Base-by-base conservation (phyloP, 2,797 vertebrate species). In the Tenualosa ilisha region DNA sequence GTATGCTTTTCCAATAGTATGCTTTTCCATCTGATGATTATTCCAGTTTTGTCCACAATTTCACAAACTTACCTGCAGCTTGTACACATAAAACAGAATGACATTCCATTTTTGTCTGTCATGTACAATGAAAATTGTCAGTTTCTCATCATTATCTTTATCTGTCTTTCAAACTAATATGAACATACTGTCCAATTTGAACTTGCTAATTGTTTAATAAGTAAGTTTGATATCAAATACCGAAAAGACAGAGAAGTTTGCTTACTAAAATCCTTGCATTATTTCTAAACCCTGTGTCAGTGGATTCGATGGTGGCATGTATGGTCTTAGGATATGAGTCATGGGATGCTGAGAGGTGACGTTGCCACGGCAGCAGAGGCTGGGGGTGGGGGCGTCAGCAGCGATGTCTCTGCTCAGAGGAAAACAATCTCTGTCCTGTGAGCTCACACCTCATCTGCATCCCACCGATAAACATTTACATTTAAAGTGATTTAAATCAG, bases 391-490 rank as follows among this genome's bases (percentile, higher is more conserved):
- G 37, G 37, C 0, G 68, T 12, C 31, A 37, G 72, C 11, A 22
- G 15, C 37, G 20, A 40, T 40, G 40, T 46, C 72, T 91, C 91
- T 79, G 40, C 92, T 91, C 90, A 91, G 89, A 89, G 88, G 91
- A 91, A 93, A 93, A 93, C 93, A 89, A 93, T 93, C 92, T 93
- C 91, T 89, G 90, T 91, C 89, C 91, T 90, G 87, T 88, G 88
- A 91, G 88, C 92, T 93, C 90, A 89, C 6, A 86, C 75, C 85
- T 90, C 89, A 90, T 94, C 92, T 89, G 88, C 94, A 95, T 95
- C 94, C 93, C 92, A 93, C 94, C 91, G 91, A 94, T 94, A 96
- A 96, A 96, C 94, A 95, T 96, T 95, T 95, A 95, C 95, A 95
- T 96, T 95, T 95, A 95, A 95, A 95, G 94, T 94, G 95, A 95